A percentile compares a stretch with the other conserved stretches of the same genome.
Conservation (phyloP, 2,888 invertebrate genomes). For the Drosophila demipolita region DNA sequence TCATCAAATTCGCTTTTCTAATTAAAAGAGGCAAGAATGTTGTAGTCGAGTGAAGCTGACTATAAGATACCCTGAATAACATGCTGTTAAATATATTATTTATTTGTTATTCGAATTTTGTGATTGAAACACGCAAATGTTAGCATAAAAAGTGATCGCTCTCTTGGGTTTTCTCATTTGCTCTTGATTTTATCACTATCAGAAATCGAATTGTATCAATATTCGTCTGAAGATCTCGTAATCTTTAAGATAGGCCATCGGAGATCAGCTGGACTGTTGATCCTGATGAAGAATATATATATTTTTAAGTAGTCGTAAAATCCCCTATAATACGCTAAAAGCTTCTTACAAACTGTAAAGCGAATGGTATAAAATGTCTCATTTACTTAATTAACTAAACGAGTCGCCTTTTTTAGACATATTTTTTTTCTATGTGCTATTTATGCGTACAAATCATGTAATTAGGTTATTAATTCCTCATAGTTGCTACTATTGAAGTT, state of each 20-base stretch:
- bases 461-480: background rate
- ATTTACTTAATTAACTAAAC: background rate
- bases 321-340: no score
- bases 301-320: no score
- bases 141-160: no score
- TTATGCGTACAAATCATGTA: background rate
- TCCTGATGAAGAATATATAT: background rate
- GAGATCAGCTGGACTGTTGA: no score
- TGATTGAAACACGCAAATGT: background rate
- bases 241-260: no score
- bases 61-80: background rate
- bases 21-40: background rate
- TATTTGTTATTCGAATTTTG: background rate
- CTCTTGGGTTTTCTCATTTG: background rate
- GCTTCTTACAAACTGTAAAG: no score
- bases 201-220: background rate
- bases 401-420: background rate
- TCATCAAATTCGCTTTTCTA: background rate
- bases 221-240: background rate
- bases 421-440: background rate
- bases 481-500: background rate
- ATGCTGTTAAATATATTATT: background rate
- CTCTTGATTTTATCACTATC: background rate
- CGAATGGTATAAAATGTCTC: background rate
- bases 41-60: background rate